phyloP scores from a whole-genome alignment of 1,140 invertebrate genomes.

The Pinna nobilis region DNA sequence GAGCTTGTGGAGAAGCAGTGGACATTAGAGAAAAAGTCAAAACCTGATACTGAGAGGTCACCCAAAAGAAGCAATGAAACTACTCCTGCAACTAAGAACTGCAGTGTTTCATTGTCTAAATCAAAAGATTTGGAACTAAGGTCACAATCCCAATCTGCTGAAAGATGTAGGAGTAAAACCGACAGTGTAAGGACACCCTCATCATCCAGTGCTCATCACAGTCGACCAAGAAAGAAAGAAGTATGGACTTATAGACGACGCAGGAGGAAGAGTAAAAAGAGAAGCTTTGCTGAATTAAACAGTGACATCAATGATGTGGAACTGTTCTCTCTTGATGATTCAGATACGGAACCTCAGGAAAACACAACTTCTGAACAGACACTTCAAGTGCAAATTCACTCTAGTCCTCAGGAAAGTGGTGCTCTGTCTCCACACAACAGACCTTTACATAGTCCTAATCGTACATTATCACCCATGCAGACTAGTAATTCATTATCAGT shows the following conservation, averaged over 20 bases:
- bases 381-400: background rate
- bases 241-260: constrained; percentile 26
- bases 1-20: constrained; percentile 53
- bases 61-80: constrained; percentile 30
- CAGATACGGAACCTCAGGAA: background rate
- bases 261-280: background rate
- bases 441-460: too few relatives aligned
- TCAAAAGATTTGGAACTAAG: too few relatives aligned
- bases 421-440: background rate
- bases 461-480: too few relatives aligned
- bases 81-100: background rate
- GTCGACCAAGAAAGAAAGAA: constrained; percentile 13
- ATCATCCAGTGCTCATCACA: constrained; percentile 4
- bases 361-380: background rate
- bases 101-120: too few relatives aligned
- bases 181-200: too few relatives aligned
- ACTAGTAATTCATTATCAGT: too few relatives aligned
- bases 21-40: constrained; percentile 33
- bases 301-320: too few relatives aligned
- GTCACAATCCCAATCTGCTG: too few relatives aligned
- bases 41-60: constrained; percentile 4
- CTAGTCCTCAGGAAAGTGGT: background rate
- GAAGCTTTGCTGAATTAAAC: too few relatives aligned
- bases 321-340: too few relatives aligned
- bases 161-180: too few relatives aligned